A percentile compares a stretch with the other conserved stretches of the same genome.
Conservation (phyloP, 2,888 invertebrate species). For the Sminthurides aquaticus region DNA sequence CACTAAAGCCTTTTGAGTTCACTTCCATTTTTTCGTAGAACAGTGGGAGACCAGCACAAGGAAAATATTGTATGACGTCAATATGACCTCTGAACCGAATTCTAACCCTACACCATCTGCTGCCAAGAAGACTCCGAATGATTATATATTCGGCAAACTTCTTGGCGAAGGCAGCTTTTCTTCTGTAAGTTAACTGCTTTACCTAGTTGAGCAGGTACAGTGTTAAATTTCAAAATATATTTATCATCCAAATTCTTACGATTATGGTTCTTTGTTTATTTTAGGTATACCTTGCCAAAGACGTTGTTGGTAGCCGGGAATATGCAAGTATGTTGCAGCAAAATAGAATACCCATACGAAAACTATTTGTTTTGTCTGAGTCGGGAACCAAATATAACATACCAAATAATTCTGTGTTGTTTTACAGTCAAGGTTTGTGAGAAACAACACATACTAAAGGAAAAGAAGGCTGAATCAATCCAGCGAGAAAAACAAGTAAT, state of each 20-base stretch:
- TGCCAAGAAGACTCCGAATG: conserved; percentile 67
- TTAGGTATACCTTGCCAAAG: conserved; percentile 80
- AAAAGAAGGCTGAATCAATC: conserved; percentile 88
- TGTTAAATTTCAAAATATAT: not conserved
- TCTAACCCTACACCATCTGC: no score
- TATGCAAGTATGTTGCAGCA: conserved; percentile 92
- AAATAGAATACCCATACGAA: no score
- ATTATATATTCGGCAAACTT: conserved; percentile 89
- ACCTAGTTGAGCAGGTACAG: not conserved
- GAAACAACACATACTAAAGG: conserved; percentile 83
- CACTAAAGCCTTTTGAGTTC: no score
- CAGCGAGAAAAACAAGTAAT: conserved; percentile 90
- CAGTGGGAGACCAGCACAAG: no score
- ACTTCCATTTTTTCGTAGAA: no score
- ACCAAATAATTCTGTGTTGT: no score
- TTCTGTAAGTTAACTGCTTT: conserved; percentile 57
- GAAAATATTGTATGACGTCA: no score
- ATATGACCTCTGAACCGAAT: no score
- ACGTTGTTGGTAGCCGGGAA: conserved; percentile 79
- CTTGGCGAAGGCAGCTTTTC: conserved; percentile 98
- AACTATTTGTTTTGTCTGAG: no score
- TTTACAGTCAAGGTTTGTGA: conserved; percentile 93
- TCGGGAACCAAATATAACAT: no score
- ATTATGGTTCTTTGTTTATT: not conserved
- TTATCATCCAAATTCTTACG: conserved; percentile 1